Conservation (phyloP, 30 jellyfish, hydroid and myxozoan species). For the Cassiopea andromeda region DNA sequence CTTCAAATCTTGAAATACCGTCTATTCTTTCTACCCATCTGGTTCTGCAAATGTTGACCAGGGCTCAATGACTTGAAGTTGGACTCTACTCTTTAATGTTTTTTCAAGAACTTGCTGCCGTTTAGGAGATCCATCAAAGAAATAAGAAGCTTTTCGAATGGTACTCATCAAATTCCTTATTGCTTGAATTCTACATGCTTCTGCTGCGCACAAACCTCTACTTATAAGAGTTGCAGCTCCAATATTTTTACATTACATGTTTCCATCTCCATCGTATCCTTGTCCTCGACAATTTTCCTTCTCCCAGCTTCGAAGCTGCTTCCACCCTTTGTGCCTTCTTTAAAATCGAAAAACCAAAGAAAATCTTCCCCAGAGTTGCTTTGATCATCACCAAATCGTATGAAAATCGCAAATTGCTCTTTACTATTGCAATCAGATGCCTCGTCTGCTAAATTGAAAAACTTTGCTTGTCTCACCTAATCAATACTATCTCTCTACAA, state of each 20-base stretch:
- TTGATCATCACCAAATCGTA: constrained; percentile 43
- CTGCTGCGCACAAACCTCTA: constrained; percentile 33
- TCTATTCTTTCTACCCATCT: constrained; percentile 31
- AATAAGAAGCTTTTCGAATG: constrained; percentile 19
- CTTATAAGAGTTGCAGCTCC: constrained; percentile 56
- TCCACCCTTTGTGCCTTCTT: constrained; percentile 67
- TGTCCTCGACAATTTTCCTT: constrained; percentile 66
- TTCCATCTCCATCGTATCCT: constrained; percentile 88
- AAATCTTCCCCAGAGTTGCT: constrained; percentile 60
- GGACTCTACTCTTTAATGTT: constrained; percentile 3
- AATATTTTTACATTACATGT: constrained; percentile 63
- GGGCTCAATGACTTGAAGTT: neutral
- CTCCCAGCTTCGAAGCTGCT: constrained; percentile 25
- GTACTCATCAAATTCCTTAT: constrained; percentile 72
- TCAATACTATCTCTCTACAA: constrained; percentile 56
- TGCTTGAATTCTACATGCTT: constrained; percentile 47
- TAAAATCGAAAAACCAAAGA: constrained; percentile 61
- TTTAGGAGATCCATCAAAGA: constrained; percentile 2
- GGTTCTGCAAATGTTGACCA: constrained; percentile 18
- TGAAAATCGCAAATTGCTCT: constrained; percentile 63
- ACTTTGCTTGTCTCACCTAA: constrained; percentile 38
- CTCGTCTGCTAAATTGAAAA: constrained; percentile 63
- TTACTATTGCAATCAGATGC: constrained; percentile 31
- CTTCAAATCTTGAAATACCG: constrained; percentile 24
- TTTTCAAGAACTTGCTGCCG: neutral